Evolutionary conservation across 2,888 invertebrate genomes (phyloP), one percentile per base, ranked within the genome.

Genomic region (Parnassius orleans): DNA sequence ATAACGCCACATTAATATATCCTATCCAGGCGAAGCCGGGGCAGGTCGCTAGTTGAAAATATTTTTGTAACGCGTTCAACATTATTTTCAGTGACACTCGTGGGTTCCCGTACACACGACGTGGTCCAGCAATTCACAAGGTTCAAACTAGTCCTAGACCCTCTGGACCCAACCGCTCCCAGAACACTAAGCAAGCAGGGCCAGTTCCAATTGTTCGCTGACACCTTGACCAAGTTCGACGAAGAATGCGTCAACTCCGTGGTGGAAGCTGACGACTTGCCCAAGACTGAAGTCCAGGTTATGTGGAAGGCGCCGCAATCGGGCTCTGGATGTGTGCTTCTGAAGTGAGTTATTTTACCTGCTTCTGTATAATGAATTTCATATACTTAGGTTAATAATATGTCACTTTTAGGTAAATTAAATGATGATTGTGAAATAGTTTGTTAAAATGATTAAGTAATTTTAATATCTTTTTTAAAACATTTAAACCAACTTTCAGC

Each of bases 241-340:
- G 96, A 96, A 68, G 94, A 94, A 69, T 98, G 98, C 84, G 94
- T 95, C 41, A 97, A 97, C 79, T 95, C 98, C 0, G 94, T 98
- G 2, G 93, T 95, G 1, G 97, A 98, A 78, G 94, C 95, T 0
- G 95, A 96, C 66, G 94, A 95, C 73, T 90, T 95, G 60, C 94
- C 95, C 10, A 98, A 98, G 85, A 95, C 95, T 0, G 96, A 96
- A 78, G 94, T 98, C 10, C 95, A 95, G 78, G 95, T 97, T 66
- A 94, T 96, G 93, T 98, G 98, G 98, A 95, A 95, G 55, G 97
- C 98, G 12, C 98, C 98, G 0, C 93, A 95, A 12, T 88, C 95
- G 10, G 96, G 96, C 3, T 95, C 96, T 0, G 97, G 98, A 66
- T 98, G 98, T 80, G 95, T 98, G 47, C 93, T 95, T 42, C 94